Base-by-base conservation (phyloP, 2,888 invertebrate species). In the Ctenicera cuprea region DNA sequence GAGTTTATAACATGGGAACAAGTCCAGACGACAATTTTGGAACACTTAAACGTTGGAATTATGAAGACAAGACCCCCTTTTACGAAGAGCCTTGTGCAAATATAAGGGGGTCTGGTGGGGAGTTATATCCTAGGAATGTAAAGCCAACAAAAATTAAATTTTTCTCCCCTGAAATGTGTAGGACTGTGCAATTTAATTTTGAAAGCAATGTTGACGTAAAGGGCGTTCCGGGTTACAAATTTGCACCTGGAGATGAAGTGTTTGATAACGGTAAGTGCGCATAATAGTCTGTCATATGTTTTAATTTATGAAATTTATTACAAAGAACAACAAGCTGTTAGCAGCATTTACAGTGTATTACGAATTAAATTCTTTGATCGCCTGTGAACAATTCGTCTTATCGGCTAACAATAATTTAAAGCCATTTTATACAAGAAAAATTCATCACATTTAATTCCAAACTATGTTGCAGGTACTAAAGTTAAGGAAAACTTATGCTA, bases 91-190 rank as follows among this genome's bases (percentile, higher is more conserved):
- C 88, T 16, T 94, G 94, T 83, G 91, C 91, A 45, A 81, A 84
- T 81, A 88, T 95, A 0, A 87, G 88, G 70, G 95, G 95, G 22
- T 94, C 94, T 20, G 93, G 93, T 0, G 96, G 96, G 0, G 95
- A 96, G 87, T 93, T 95, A 82, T 93, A 93, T 84, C 91, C 93
- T 0, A 93, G 93, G 0, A 88, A 91, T 80, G 86, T 92, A 77
- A 88, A 88, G 0, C 91, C 90, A 75, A 88, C 88, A 30, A 81
- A 84, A 3, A 88, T 94, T n/a, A 86, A 86, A 33, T 87, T 95
- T 80, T 95, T 94, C 85, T 89, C 92, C 71, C 89, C 94, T 0
- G 95, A 95, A 83, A 87, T 96, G 78, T 96, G 96, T 86, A 90
- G 95, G 74, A 90, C 88, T 0, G 88, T 94, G 12, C 88, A 89